Conservation (phyloP, 2,888 invertebrate genomes). For the Acanthosepion pharaonis region DNA sequence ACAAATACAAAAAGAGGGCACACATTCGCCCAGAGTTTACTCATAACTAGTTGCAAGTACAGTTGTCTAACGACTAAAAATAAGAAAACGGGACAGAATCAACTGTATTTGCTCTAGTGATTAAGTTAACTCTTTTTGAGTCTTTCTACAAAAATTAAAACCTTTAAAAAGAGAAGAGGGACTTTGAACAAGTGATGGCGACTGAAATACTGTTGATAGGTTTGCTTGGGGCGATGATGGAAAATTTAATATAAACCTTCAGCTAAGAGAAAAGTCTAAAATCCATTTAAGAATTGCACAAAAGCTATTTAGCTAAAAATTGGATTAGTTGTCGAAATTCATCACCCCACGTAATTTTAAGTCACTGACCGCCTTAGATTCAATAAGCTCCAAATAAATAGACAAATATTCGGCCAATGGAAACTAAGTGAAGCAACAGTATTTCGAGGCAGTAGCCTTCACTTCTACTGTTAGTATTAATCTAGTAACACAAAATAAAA, state of each 20-base stretch:
- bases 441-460: constrained; percentile 43
- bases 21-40: background rate
- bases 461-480: constrained; percentile 38
- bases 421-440: constrained; percentile 35
- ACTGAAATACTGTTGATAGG: constrained; percentile 45
- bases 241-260: background rate
- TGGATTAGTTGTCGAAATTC: background rate
- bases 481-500: background rate
- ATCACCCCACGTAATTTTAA: background rate
- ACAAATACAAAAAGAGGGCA: background rate
- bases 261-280: no score
- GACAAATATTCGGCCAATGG: background rate
- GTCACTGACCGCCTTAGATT: background rate
- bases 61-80: constrained; percentile 24
- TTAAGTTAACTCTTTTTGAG: background rate
- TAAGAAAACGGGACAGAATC: background rate
- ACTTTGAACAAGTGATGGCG: constrained; percentile 24
- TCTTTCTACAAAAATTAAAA: background rate
- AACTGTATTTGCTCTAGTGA: constrained; percentile 33
- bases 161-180: background rate
- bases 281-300: background rate
- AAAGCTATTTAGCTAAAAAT: background rate
- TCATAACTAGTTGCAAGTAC: constrained; percentile 33
- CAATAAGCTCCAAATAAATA: background rate
- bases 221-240: background rate